A percentile compares a stretch with the other conserved stretches of the same genome.
phyloP scores from a whole-genome alignment of 2,797 vertebrate species.

The Tympanoctomys barrerae region DNA sequence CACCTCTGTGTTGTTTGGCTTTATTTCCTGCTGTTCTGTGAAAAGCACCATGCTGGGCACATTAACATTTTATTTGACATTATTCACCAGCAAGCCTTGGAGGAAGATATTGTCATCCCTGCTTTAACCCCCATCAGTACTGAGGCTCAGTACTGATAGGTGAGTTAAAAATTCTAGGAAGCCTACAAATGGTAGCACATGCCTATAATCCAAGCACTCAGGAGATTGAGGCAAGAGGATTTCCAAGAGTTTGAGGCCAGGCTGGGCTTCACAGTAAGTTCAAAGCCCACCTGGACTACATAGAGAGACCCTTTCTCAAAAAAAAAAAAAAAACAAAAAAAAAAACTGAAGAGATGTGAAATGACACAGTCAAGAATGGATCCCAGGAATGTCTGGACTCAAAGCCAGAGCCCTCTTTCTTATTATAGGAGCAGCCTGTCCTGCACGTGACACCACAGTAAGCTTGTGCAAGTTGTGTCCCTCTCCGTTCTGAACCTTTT shows the following conservation, averaged over 20 bases:
- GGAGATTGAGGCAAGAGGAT: not conserved
- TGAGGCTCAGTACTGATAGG: not conserved
- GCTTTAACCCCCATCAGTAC: not conserved
- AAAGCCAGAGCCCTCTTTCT: not conserved
- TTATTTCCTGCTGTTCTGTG: not conserved
- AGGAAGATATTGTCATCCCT: not conserved
- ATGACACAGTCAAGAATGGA: constrained; percentile 10
- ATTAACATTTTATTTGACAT: not conserved
- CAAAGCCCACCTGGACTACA: not conserved
- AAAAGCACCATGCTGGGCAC: not conserved
- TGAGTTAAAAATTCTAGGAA: constrained; percentile 10
- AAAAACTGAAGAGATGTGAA: not conserved
- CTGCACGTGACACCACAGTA: not conserved
- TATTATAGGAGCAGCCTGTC: not conserved
- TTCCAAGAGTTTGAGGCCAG: not conserved
- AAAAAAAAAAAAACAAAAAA: not conserved
- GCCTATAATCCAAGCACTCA: not conserved
- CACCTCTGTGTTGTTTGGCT: not conserved
- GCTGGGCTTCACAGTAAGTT: not conserved
- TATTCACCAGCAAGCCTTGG: not conserved
- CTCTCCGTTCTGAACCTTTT: not conserved
- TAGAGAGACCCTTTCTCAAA: not conserved
- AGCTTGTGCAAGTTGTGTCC: not conserved
- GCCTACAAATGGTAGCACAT: not conserved
- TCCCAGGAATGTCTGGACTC: not conserved